Percentiles rank a stretch among this genome's conserved stretches.
phyloP scores from a whole-genome alignment of 2,113 vertebrate genomes.

The Penelope pileata region DNA sequence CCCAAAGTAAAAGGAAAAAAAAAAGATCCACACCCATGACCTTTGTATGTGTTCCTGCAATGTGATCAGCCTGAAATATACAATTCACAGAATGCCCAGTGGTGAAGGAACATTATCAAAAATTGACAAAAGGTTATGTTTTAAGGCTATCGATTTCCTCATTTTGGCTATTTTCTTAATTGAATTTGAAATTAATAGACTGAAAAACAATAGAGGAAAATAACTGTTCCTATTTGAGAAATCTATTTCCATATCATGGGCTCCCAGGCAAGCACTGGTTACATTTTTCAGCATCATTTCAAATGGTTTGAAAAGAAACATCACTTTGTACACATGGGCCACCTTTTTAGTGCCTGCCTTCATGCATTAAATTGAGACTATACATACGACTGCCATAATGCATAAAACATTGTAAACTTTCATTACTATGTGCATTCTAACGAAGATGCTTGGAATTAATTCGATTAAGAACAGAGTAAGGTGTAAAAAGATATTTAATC shows the following conservation, averaged over 20 bases:
- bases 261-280: neutral
- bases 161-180: neutral
- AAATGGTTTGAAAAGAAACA: neutral
- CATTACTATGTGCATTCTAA: neutral
- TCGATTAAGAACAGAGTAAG: neutral
- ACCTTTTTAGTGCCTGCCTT: neutral
- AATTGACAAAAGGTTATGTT: neutral
- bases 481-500: neutral
- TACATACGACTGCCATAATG: neutral
- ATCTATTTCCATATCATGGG: neutral
- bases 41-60: neutral
- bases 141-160: neutral
- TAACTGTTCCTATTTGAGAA: neutral
- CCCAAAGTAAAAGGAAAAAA: neutral
- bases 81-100: neutral
- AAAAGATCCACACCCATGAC: accelerated
- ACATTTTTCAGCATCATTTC: neutral
- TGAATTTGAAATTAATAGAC: neutral
- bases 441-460: neutral
- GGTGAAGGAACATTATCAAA: neutral
- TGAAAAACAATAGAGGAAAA: neutral
- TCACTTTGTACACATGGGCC: neutral
- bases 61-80: neutral
- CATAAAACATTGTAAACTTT: neutral
- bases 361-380: accelerated